Conservation (phyloP, 2,888 invertebrate genomes). For the Ichneumon xanthorius region DNA sequence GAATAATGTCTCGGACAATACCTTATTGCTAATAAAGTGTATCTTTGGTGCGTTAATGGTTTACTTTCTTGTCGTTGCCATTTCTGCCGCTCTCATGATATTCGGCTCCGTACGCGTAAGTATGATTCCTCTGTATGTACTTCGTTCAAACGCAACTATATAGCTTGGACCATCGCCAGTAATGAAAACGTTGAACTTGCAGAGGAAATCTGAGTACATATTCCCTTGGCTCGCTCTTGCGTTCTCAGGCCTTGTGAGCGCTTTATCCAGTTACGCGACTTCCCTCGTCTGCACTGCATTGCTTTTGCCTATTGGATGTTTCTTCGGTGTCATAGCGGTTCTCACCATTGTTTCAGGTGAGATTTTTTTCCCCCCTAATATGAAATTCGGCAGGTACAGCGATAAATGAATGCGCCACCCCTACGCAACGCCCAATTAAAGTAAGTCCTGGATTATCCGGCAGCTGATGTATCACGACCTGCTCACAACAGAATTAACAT, state of each 20-base stretch:
- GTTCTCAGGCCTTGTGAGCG: slow-evolving; percentile 7
- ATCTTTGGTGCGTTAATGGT: slow-evolving; percentile 19
- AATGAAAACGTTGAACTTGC: slow-evolving; percentile 12
- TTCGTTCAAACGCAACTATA: neutral
- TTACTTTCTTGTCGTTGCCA: slow-evolving; percentile 5
- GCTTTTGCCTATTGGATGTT: neutral
- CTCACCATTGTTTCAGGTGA: neutral
- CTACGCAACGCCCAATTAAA: too few species aligned
- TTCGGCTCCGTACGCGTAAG: slow-evolving; percentile 48
- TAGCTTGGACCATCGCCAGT: neutral
- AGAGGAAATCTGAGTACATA: slow-evolving; percentile 35
- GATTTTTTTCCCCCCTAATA: neutral
- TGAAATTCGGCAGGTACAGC: too few species aligned
- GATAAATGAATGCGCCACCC: neutral
- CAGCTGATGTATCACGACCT: neutral
- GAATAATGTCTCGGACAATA: neutral
- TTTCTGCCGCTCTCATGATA: slow-evolving; percentile 37
- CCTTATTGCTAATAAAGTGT: neutral
- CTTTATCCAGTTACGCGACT: neutral
- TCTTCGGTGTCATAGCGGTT: slow-evolving; percentile 1
- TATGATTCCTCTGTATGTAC: neutral
- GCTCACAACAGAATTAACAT: neutral
- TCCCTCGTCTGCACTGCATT: neutral
- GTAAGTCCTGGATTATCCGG: neutral
- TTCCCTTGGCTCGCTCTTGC: slow-evolving; percentile 50